Evolutionary conservation across 2,113 vertebrate species (phyloP).

Genomic region (Corapipo altera): DNA sequence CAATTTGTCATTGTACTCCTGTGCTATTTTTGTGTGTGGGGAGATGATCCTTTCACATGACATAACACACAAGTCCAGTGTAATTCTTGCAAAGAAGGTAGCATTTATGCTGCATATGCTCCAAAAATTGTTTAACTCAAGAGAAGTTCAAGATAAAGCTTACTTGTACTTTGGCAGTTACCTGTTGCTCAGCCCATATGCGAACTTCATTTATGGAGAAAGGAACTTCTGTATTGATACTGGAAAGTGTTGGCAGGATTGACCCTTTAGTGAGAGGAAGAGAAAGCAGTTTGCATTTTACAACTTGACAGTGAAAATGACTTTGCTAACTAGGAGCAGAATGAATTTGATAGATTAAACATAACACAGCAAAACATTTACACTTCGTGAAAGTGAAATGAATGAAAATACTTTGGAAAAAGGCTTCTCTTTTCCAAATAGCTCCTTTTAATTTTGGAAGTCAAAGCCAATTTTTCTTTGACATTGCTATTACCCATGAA

Average conservation of each 20-base stretch:
- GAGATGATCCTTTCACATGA: not conserved
- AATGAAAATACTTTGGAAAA: not conserved
- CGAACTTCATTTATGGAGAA: not conserved
- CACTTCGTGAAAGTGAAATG: not conserved
- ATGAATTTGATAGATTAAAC: not conserved
- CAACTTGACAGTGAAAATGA: not conserved
- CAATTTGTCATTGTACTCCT: not conserved
- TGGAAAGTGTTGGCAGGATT: not conserved
- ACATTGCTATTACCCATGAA: not conserved
- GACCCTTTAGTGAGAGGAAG: not conserved
- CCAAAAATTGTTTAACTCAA: not conserved
- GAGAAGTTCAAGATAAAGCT: not conserved
- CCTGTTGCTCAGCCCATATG: accelerated
- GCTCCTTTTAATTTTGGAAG: not conserved
- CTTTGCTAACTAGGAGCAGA: not conserved
- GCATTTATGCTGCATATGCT: not conserved
- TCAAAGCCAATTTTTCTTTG: not conserved
- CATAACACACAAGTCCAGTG: not conserved
- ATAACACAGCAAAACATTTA: not conserved
- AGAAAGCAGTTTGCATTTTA: not conserved
- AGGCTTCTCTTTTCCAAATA: not conserved
- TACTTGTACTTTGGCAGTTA: not conserved
- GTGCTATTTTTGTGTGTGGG: not conserved
- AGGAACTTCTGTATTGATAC: not conserved
- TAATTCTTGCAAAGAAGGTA: not conserved